Conservation (phyloP, 2,888 invertebrate species). For the Mactromeris polynyma region DNA sequence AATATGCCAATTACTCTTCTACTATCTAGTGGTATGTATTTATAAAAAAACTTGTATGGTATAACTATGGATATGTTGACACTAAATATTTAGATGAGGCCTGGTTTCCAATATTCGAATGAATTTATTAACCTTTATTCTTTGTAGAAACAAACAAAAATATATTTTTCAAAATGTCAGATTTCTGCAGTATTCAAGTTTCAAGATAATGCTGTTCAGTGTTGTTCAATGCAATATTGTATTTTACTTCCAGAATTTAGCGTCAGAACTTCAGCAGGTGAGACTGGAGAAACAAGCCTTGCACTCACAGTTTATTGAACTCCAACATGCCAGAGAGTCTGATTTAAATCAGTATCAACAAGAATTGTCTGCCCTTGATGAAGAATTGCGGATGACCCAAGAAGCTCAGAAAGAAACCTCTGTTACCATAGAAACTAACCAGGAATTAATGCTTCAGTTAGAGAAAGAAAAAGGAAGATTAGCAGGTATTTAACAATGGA, state of each 20-base stretch:
- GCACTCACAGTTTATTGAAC: constrained; percentile 73
- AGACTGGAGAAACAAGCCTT: constrained; percentile 75
- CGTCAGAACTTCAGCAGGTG: constrained; percentile 77
- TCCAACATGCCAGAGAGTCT: constrained; percentile 40
- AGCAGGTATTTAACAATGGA: constrained; percentile 76
- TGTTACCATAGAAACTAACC: constrained; percentile 77
- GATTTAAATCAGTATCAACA: constrained; percentile 76
- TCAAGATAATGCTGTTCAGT: too few relatives aligned
- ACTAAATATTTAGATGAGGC: too few relatives aligned
- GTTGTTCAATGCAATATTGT: too few relatives aligned
- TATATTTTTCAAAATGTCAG: too few relatives aligned
- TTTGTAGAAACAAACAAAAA: too few relatives aligned
- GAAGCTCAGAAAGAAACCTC: constrained; percentile 70
- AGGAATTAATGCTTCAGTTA: constrained; percentile 84
- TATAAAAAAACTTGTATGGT: too few relatives aligned
- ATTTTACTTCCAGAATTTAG: constrained; percentile 72
- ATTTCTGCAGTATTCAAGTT: too few relatives aligned
- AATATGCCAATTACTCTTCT: too few relatives aligned
- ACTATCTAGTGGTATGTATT: too few relatives aligned
- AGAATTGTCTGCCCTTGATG: constrained; percentile 75
- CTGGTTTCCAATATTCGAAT: too few relatives aligned
- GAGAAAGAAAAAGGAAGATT: constrained; percentile 87
- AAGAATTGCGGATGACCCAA: constrained; percentile 68
- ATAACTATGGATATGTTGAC: too few relatives aligned
- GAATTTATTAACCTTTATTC: too few relatives aligned